Percentiles rank a stretch among this genome's conserved stretches.
phyloP scores from a whole-genome alignment of 2,888 invertebrate species.

The Amphipyra tragopoginis region DNA sequence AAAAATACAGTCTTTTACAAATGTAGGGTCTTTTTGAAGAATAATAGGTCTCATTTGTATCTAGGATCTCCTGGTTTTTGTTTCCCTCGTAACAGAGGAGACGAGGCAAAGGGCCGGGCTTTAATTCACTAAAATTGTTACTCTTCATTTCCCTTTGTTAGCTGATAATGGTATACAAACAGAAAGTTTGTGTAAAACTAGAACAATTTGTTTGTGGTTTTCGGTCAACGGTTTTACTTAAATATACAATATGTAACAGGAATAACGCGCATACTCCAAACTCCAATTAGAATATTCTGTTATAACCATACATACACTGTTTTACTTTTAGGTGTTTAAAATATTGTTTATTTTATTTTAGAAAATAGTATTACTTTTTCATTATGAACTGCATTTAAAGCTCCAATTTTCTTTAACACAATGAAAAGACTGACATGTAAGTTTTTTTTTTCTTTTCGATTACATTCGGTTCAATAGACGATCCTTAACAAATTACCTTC shows the following conservation, averaged over 20 bases:
- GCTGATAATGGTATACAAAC: constrained; percentile 54
- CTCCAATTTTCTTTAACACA: too few relatives aligned
- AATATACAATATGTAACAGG: not conserved
- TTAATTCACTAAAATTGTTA: constrained; percentile 59
- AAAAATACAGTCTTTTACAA: constrained; percentile 49
- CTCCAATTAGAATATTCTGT: too few relatives aligned
- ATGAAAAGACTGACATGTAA: too few relatives aligned
- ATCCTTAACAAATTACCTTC: too few relatives aligned
- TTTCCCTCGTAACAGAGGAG: constrained; percentile 34
- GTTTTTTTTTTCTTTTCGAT: too few relatives aligned
- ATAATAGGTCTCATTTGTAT: constrained; percentile 56
- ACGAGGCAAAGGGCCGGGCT: constrained; percentile 30
- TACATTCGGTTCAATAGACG: too few relatives aligned
- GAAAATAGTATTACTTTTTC: too few relatives aligned
- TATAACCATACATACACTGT: too few relatives aligned
- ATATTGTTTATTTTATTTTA: too few relatives aligned
- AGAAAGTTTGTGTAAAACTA: constrained; percentile 48
- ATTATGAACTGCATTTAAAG: too few relatives aligned
- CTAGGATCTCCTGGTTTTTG: constrained; percentile 54
- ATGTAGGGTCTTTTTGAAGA: constrained; percentile 50
- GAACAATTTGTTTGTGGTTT: constrained; percentile 41
- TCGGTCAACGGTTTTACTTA: constrained; percentile 7
- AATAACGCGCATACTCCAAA: too few relatives aligned
- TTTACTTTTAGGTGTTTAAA: too few relatives aligned
- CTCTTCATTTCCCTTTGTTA: constrained; percentile 42